A percentile compares a stretch with the other conserved stretches of the same genome.
phyloP scores from a whole-genome alignment of 2,888 invertebrate species.

The Thera obeliscata region DNA sequence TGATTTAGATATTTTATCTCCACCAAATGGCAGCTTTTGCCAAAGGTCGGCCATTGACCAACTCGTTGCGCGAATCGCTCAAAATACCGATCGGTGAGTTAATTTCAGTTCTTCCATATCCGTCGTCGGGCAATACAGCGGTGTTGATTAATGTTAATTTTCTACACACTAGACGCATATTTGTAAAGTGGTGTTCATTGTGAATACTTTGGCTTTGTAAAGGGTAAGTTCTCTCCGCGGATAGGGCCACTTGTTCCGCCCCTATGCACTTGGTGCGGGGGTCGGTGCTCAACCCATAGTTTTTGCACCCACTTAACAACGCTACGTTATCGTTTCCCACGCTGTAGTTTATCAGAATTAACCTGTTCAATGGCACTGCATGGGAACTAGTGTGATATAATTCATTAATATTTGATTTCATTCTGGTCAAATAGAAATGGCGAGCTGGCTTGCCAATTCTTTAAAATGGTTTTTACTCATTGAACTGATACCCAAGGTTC shows the following conservation, averaged over 20 bases:
- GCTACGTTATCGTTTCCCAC: slow-evolving; percentile 67
- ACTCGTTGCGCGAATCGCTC: slow-evolving; percentile 27
- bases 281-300: slow-evolving; percentile 67
- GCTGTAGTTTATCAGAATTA: slow-evolving; percentile 62
- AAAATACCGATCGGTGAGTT: slow-evolving; percentile 4
- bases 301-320: slow-evolving; percentile 76
- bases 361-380: slow-evolving; percentile 55
- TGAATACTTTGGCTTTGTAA: slow-evolving; percentile 26
- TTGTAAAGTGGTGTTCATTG: slow-evolving; percentile 15
- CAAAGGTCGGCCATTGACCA: slow-evolving; percentile 35
- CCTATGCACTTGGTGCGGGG: slow-evolving; percentile 79
- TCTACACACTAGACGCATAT: slow-evolving; percentile 2
- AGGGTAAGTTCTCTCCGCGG: slow-evolving; percentile 46
- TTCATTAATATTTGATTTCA: slow-evolving; percentile 2
- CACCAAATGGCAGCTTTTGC: slow-evolving; percentile 21
- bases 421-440: too few species aligned
- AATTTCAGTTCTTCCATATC: slow-evolving; percentile 17
- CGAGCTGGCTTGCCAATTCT: not conserved
- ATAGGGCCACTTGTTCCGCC: slow-evolving; percentile 76
- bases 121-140: slow-evolving; percentile 3
- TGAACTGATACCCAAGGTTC: too few species aligned
- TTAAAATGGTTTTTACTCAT: not conserved
- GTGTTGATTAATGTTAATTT: not conserved
- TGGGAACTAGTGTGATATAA: slow-evolving; percentile 30
- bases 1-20: slow-evolving; percentile 32